Percentiles rank a stretch among this genome's conserved stretches.
Evolutionary conservation across 2,797 vertebrate genomes (phyloP).

Genomic region (Pangasius larnaudii): DNA sequence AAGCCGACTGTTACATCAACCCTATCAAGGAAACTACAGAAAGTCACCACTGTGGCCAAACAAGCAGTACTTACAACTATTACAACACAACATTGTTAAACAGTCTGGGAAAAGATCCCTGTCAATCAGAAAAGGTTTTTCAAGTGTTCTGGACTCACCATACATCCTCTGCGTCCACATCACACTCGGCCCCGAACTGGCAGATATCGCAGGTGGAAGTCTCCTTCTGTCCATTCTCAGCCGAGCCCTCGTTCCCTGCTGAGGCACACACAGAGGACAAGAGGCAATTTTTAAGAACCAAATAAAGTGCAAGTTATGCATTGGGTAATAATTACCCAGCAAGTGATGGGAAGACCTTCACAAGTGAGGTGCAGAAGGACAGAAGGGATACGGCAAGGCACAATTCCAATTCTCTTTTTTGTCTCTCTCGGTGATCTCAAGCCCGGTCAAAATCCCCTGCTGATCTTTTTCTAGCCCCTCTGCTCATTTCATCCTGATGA

Average conservation of each 20-base stretch:
- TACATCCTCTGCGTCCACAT: constrained; percentile 97
- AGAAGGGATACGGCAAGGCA: constrained; percentile 31
- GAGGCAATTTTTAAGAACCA: constrained; percentile 15
- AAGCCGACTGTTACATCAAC: background rate
- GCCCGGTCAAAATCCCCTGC: constrained; percentile 65
- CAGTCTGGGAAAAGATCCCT: background rate
- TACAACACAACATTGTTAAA: background rate
- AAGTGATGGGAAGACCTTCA: background rate
- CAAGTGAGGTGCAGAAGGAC: constrained; percentile 22
- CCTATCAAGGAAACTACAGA: background rate
- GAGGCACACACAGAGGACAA: constrained; percentile 44
- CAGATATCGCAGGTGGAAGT: constrained; percentile 98
- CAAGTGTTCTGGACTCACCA: constrained; percentile 80
- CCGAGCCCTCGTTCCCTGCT: constrained; percentile 93
- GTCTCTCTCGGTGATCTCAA: constrained; percentile 52
- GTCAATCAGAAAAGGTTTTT: background rate
- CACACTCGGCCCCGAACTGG: constrained; percentile 97
- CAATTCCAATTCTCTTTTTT: constrained; percentile 46
- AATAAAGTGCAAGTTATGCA: background rate
- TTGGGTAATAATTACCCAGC: constrained; percentile 22
- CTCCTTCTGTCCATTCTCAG: constrained; percentile 94
- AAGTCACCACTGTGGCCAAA: background rate
- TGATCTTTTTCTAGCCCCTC: constrained; percentile 73
- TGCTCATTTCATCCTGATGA: constrained; percentile 73
- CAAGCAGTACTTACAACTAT: too few relatives aligned